A percentile compares a stretch with the other conserved stretches of the same genome.
Evolutionary conservation across 2,888 invertebrate species (phyloP).

Genomic region (Augochlorella aurata): DNA sequence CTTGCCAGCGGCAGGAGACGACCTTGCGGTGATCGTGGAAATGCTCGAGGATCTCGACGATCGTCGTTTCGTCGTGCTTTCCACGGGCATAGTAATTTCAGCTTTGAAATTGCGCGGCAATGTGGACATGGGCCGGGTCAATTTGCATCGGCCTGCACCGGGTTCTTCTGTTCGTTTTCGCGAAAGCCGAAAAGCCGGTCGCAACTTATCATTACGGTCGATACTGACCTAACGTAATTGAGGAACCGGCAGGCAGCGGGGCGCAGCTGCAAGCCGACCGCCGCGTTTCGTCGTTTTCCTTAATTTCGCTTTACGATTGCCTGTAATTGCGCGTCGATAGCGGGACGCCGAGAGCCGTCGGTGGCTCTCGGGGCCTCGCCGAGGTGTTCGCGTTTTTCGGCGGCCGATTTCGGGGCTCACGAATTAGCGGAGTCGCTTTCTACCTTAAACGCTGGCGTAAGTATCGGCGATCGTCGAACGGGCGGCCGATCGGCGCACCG

Average conservation of each 20-base stretch:
- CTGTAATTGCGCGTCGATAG: not conserved
- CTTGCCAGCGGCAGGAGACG: slow-evolving; percentile 38
- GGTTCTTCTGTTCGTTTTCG: not conserved
- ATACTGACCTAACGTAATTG: slow-evolving; percentile 35
- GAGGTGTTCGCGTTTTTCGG: slow-evolving; percentile 1
- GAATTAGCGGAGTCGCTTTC: slow-evolving; percentile 54
- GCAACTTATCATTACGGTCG: slow-evolving; percentile 26
- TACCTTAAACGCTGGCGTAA: slow-evolving; percentile 52
- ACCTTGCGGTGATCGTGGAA: slow-evolving; percentile 36
- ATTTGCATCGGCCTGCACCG: not conserved
- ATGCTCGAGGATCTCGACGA: not conserved
- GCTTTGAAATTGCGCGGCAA: not conserved
- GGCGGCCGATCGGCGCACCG: not conserved
- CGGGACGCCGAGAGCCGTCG: not conserved
- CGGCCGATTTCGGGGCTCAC: slow-evolving; percentile 2
- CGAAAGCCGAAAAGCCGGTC: slow-evolving; percentile 3
- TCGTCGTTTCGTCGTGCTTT: slow-evolving; percentile 3
- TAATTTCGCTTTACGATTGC: slow-evolving; percentile 10
- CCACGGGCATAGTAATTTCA: slow-evolving; percentile 1
- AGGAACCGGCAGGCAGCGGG: not conserved
- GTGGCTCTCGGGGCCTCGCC: not conserved
- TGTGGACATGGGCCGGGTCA: not conserved
- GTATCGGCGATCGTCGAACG: slow-evolving; percentile 25
- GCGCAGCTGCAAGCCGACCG: not conserved
- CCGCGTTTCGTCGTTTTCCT: slow-evolving; percentile 27